Base-by-base conservation (phyloP, 1,140 invertebrate genomes). In the Zelostemma sp. region DNA sequence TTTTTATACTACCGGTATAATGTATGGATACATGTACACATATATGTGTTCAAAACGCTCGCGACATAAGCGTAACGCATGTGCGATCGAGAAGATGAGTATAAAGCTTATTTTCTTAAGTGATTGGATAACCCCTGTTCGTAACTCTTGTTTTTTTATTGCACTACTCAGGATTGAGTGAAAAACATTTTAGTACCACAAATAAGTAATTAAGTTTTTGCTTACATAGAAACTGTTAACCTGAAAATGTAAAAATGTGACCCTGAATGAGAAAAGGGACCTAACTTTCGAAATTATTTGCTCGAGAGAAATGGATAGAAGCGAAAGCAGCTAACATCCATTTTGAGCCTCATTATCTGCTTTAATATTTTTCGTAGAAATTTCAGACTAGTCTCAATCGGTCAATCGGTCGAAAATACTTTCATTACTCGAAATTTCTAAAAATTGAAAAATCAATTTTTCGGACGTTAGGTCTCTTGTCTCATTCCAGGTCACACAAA, bases 41-140 rank as follows among this genome's bases (percentile, higher is more conserved):
- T 61, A 67, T 51, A 25, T 63, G 53, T 51, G 17, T 3, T 2
- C 25, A 47, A 46, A 54, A 43, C 53, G 41, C 46, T 55, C 45
- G 35, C 54, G 65, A 47, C 35, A 51, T 51, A 57, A 50, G 55
- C 45, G 41, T 17, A 59, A 33, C 58, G 33, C 64, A 73, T 68
- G 67, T 73, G 61, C 56, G 71, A 60, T 63, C 46, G 64, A 55
- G 60, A 70, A 71, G 66, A 73, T 61, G 60, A 28, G 58, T 61
- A 64, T 64, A 71, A 73, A 73, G 65, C 66, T 75, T 70, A 75
- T 75, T 75, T 73, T 68, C 68, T 73, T 75, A 75, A 75, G 74
- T 71, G 74, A 75, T 73, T 75, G 71, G 74, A 71, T 75, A 68
- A 72, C 56, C 43, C 61, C 62, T 38, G 33, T 54, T 70, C 62